phyloP scores from a whole-genome alignment of 2,888 invertebrate genomes.

The Diarsia rubi region DNA sequence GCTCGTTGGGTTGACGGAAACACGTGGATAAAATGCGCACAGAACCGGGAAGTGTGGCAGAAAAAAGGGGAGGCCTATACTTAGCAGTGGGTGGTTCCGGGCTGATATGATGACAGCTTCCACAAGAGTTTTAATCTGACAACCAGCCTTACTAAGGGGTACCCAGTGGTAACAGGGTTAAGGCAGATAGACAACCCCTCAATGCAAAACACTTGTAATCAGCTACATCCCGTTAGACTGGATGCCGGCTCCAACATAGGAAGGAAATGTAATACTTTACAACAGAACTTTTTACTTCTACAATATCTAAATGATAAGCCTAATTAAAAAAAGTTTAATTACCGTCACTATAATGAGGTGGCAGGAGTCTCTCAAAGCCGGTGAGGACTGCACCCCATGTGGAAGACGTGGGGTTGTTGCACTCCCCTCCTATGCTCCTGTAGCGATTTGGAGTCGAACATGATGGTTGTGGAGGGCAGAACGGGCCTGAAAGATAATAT shows the following conservation, averaged over 20 bases:
- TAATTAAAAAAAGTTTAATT: neutral
- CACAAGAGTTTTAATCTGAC: neutral
- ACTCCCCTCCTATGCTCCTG: conserved; percentile 94
- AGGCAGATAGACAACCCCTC: neutral
- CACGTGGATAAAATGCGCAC: too few relatives aligned
- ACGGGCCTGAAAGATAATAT: conserved; percentile 75
- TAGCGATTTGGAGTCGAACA: conserved; percentile 90
- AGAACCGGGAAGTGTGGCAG: too few relatives aligned
- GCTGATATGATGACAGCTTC: too few relatives aligned
- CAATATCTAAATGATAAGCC: neutral
- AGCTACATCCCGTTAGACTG: neutral
- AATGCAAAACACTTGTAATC: neutral
- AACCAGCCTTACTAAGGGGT: neutral
- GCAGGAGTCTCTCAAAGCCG: conserved; percentile 92
- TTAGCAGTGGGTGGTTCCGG: too few relatives aligned
- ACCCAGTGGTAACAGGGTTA: neutral
- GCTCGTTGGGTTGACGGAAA: too few relatives aligned
- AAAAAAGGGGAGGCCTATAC: too few relatives aligned
- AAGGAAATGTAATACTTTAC: neutral
- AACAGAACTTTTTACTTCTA: neutral
- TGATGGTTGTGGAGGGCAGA: conserved; percentile 79
- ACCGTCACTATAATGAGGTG: conserved; percentile 88
- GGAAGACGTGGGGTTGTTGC: conserved; percentile 94
- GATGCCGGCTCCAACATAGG: neutral
- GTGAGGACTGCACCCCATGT: conserved; percentile 94